Base-by-base conservation (phyloP, 2,797 vertebrate species). In the Danio albolineatus region DNA sequence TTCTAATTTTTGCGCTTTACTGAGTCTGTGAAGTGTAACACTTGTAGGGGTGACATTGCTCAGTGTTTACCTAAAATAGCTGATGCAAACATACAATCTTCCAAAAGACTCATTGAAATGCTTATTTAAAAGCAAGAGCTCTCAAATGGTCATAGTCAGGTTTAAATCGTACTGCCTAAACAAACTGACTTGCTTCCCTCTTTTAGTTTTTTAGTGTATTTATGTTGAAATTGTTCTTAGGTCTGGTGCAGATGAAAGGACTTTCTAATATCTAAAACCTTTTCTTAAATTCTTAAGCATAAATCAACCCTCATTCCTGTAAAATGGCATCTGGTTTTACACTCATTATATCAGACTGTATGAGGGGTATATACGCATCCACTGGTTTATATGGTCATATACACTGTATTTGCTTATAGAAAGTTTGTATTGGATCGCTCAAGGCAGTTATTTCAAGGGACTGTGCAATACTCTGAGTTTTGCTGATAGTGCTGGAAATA, bases 401-500 rank as follows among this genome's bases (percentile, higher is more conserved):
- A 19, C 72, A 49, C 54, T 82, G 62, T 79, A 28, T 76, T 70
- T 73, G 76, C 82, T 79, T 64, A 59, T 53, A 59, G 39, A 65
- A 46, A 2, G 49, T 78, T 67, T 19, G 43, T 74, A 51, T 78
- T 65, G 71, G 57, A 53, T 78, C 28, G 57, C 44, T 74, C 39
- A 60, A 75, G 62, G 72, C 75, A 53, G 39, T 48, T 43, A 62
- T 59, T 81, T 66, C 16, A 54, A 69, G 67, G 78, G 38, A 60
- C 72, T 60, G 76, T 83, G 76, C 79, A 81, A 81, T 21, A 59
- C 59, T 81, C 54, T 1, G 61, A 46, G 84, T 84, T 73, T 82
- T 91, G 89, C 88, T 79, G 85, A 79, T 85, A 83, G 80, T 82
- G 85, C 83, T 90, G 76, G 44, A 92, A 94, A 93, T 93, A 92